Evolutionary conservation across 2,888 invertebrate species (phyloP), one percentile per base, ranked within the genome.

Genomic region (Troglohyphantes excavatus): DNA sequence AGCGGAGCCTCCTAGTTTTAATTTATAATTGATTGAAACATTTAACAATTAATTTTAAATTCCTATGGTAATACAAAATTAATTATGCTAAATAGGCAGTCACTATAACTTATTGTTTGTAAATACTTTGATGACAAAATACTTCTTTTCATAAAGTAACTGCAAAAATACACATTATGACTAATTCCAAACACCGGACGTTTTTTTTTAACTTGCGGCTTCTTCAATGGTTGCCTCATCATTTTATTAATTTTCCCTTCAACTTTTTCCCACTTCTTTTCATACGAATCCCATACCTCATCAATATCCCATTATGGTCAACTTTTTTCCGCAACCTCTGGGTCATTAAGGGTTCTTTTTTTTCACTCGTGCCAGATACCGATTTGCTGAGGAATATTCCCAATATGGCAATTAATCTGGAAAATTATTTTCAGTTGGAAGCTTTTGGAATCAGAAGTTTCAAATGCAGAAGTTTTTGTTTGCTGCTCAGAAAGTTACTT

Each of bases 351-450:
- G 23, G 17, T n/a, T 70, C 53, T 17, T 13, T n/a, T 53, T 53
- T 53, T 53, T 53, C n/a, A n/a, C 13, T 39, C 13, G 39, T 7
- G 17, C 53, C n/a, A 53, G 53, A 53, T 9, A 53, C 53, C 53
- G n/a, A n/a, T 23, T 23, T 13, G 26, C 5, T 46, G 46, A 21
- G 21, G 23, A 33, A 33, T 27, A 59, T 75, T 59, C 68, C 46
- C 59, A 75, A 75, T 61, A 61, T 59, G 59, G 59, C 59, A 75
- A 75, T 75, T 75, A 75, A 75, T 59, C 19, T 46, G 17, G 7
- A 43, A 72, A 72, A 19, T 72, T 17, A 46, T 72, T 72, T 65
- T 53, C 3, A n/a, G 68, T 68, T 68, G n/a, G 13, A 53, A n/a
- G 13, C 53, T 33, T 33, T n/a, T 33, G 9, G 53, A 53, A 53